Evolutionary conservation across 30 jellyfish, hydroid and myxozoan genomes (phyloP).

Genomic region (Aurelia sp.): DNA sequence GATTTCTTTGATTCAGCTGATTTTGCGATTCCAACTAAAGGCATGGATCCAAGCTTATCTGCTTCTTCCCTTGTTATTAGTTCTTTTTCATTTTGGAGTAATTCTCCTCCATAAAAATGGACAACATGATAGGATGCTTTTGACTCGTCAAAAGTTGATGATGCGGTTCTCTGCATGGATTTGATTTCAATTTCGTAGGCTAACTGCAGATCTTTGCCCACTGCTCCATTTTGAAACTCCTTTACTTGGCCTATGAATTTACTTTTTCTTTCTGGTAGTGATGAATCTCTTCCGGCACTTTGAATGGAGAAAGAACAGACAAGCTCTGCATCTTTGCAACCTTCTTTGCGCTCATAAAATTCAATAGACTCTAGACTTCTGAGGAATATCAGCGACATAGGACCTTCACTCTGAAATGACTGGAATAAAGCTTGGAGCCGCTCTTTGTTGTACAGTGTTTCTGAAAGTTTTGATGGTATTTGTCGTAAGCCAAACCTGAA

Average conservation of each 20-base stretch:
- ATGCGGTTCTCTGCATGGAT: background rate
- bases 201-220: background rate
- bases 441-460: slow-evolving; percentile 10
- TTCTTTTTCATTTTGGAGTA: slow-evolving; percentile 3
- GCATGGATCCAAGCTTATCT: slow-evolving; percentile 19
- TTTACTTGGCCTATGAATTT: background rate
- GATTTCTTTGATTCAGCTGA: background rate
- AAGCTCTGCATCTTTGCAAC: slow-evolving; percentile 7
- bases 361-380: slow-evolving; percentile 30
- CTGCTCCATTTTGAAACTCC: background rate
- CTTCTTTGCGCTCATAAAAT: slow-evolving; percentile 26
- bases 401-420: slow-evolving; percentile 46
- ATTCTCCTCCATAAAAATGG: slow-evolving; percentile 31
- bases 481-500: slow-evolving; percentile 44
- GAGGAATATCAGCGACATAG: slow-evolving; percentile 38
- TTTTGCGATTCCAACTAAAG: slow-evolving; percentile 58
- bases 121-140: background rate
- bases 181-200: background rate
- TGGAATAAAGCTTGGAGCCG: slow-evolving; percentile 12
- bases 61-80: slow-evolving; percentile 3
- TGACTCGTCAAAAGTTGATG: background rate
- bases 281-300: background rate
- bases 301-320: slow-evolving; percentile 12
- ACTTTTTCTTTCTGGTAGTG: background rate
- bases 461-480: slow-evolving; percentile 40